Evolutionary conservation across 2,888 invertebrate species (phyloP), one percentile per base, ranked within the genome.

Genomic region (Hypomecis atomaria): DNA sequence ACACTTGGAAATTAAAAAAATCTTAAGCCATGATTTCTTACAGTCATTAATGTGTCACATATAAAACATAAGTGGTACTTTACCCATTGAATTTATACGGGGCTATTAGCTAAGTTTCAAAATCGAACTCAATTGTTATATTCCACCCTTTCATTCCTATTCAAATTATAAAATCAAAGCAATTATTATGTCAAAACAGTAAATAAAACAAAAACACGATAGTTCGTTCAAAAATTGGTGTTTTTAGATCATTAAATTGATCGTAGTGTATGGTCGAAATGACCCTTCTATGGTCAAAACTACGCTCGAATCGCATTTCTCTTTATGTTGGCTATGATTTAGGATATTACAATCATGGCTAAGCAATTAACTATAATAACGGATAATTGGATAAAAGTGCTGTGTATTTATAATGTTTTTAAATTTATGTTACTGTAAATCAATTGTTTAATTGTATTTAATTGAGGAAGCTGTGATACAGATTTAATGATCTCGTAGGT

Each of bases 331-430:
- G 76, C 78, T 80, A 78, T 83, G 81, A 84, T 88, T 87, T 85
- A 75, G 78, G 81, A 78, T 84, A 85, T 84, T 83, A 85, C 76
- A 75, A 73, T 84, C 84, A 87, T 87, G 73, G 80, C 73, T 73
- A 36, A 65, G 65, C 71, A 79, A 89, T 89, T 88, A 89, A 84
- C 66, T 81, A 62, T 88, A 89, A 89, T 88, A 83, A 83, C 78
- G 79, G 75, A 78, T 85, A 85, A 88, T 86, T 75, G 71, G 78
- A 69, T 69, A 67, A 71, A 73, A 78, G 78, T 45, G 57, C 33
- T 57, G 50, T 45, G 62, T 77, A 71, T 69, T 59, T 71, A 62
- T 71, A 71, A 71, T 77, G 71, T 74, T 77, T 72, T 71, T 72
- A 73, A 76, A 76, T 73, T 69, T 62, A 62, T 71, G 65, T 66